Evolutionary conservation across 1,140 invertebrate species (phyloP), one percentile per base, ranked within the genome.

Genomic region (Saccostrea glomerata): DNA sequence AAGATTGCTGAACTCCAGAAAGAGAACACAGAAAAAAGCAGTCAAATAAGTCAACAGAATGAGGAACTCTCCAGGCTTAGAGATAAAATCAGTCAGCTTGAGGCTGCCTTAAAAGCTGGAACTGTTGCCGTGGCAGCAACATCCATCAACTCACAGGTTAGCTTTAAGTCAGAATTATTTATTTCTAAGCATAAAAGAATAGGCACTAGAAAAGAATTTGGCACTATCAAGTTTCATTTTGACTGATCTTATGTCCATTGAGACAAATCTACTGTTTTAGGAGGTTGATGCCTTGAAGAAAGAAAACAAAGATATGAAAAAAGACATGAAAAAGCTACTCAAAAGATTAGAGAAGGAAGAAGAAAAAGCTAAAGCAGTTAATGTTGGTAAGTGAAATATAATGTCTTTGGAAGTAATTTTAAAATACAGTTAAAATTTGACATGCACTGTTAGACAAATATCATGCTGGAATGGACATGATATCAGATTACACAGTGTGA

Each of bases 301-400:
- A 84, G 91, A 93, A 84, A 93, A 93, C 55, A 90, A 89, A 30
- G 91, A 91, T 15, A 84, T 93, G 89, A 86, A 90, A 17, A 92
- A 91, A 54, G 92, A 93, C 86, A 91, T 92, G 88, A 93, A 92
- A 85, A 92, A 93, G 85, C 90, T 93, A 86, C 86, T 92, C 17
- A 91, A 90, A 63, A 88, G 77, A 77, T 63, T 90, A 58, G 89
- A 90, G 63, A 86, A 91, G 56, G 88, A 89, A 13, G 89, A 93
- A 84, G 86, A 90, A n/a, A 87, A 87, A 73, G 58, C n/a, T 30
- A 89, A 89, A 86, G 17, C 66, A 54, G 40, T 30, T 36, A 30
- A 73, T 70, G 40, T 73, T 47, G 70, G 85, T 86, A 56, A 55
- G 63, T 55, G 13, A 15, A 15, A 15, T 1, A 6, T 25, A 36